Conservation (phyloP, 1,140 invertebrate species). For the Zaprionus camerounensis region DNA sequence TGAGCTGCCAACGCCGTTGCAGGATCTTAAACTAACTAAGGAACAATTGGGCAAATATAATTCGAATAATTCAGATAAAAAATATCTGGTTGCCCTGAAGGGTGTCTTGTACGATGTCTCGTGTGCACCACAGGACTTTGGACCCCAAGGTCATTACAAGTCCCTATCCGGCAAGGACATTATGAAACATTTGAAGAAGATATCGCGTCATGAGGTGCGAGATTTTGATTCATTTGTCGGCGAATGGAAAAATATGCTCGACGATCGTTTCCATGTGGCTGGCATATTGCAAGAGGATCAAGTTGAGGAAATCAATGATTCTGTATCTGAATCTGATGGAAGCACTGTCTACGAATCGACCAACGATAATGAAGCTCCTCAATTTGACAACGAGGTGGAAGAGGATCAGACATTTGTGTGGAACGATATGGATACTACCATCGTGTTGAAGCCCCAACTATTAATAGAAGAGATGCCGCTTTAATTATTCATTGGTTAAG, state of each 20-base stretch:
- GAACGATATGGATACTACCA: not conserved
- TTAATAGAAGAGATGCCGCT: not conserved
- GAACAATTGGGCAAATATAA: constrained; percentile 30
- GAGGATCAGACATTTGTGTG: not conserved
- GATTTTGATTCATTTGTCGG: not conserved
- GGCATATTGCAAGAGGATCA: constrained; percentile 12
- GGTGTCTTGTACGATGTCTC: constrained; percentile 58
- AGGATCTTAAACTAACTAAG: constrained; percentile 2
- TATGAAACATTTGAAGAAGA: not conserved
- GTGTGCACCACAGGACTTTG: constrained; percentile 43
- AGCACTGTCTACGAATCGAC: not conserved
- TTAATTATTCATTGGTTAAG: constrained; percentile 12
- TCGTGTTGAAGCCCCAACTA: not conserved
- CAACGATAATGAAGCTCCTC: not conserved
- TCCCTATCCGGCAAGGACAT: constrained; percentile 46
- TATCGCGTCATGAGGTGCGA: not conserved
- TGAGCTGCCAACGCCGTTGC: constrained; percentile 8
- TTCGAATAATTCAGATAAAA: constrained; percentile 2
- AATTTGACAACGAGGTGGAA: not conserved
- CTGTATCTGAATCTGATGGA: not conserved
- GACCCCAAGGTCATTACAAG: constrained; percentile 21
- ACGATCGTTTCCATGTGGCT: constrained; percentile 46
- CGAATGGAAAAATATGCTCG: constrained; percentile 42
- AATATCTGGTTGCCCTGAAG: constrained; percentile 42
- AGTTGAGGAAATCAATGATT: not conserved